These are phyloP conservation scores for Furcula furcula DNA, from an alignment of 2,888 invertebrate species.

Conservation along the genomic window DNA sequence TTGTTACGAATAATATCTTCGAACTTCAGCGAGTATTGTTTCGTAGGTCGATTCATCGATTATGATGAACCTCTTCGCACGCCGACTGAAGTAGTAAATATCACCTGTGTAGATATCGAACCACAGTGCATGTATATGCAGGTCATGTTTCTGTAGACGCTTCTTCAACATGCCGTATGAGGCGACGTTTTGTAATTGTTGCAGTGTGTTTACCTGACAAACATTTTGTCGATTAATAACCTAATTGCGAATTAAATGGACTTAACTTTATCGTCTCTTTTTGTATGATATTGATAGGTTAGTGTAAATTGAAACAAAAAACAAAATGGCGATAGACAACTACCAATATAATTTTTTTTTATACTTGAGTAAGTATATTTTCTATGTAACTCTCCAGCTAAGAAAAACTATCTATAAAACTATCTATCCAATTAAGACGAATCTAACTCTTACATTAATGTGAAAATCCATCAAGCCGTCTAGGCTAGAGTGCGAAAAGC, in stretches of 20 bases:
- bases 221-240: neutral
- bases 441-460: no score
- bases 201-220: constrained; percentile 91
- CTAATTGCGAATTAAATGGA: neutral
- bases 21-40: constrained; percentile 88
- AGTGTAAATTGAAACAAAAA: no score
- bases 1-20: constrained; percentile 88
- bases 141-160: constrained; percentile 89
- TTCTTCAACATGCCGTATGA: constrained; percentile 95
- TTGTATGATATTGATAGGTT: no score
- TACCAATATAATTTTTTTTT: no score
- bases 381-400: no score
- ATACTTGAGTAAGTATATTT: no score
- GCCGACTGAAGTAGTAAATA: constrained; percentile 96
- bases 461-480: no score
- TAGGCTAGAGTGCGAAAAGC: no score
- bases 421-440: no score
- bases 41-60: constrained; percentile 92
- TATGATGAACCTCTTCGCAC: constrained; percentile 91
- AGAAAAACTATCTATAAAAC: no score
- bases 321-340: no score
- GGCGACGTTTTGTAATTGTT: constrained; percentile 95
- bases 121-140: constrained; percentile 97
- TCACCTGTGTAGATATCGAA: constrained; percentile 98
- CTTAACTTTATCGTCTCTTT: neutral